Conservation (phyloP, 2,797 vertebrate genomes). For the Yasuhikotakia modesta region DNA sequence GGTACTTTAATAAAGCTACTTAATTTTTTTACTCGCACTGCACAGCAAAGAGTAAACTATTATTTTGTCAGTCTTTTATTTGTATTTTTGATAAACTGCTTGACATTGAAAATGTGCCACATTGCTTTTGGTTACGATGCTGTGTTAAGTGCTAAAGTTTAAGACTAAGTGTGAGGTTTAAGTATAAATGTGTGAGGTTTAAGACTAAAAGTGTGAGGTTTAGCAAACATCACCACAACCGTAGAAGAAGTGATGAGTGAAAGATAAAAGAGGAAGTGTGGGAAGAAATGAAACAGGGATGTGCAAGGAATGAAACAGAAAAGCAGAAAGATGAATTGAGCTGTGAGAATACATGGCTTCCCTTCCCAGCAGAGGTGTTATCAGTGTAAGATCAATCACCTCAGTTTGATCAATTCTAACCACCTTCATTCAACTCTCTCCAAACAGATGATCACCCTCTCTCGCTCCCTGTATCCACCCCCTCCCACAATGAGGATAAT, state of each 20-base stretch:
- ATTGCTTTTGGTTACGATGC: not conserved
- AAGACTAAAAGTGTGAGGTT: not conserved
- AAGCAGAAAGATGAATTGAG: conserved; percentile 36
- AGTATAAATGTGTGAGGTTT: no score
- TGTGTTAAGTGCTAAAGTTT: not conserved
- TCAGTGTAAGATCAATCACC: conserved; percentile 54
- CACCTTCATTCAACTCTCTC: conserved; percentile 69
- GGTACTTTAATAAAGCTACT: no score
- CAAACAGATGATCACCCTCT: conserved; percentile 61
- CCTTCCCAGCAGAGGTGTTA: conserved; percentile 44
- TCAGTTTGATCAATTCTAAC: conserved; percentile 70
- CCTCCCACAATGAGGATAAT: conserved; percentile 18
- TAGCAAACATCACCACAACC: not conserved
- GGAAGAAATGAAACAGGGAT: not conserved
- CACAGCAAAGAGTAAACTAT: no score
- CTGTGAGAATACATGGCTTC: conserved; percentile 30
- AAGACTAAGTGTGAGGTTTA: no score
- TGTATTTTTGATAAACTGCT: not conserved
- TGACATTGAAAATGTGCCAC: not conserved
- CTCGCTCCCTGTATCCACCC: not conserved
- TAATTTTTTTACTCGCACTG: no score
- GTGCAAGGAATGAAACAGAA: not conserved
- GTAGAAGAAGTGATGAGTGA: conserved; percentile 1
- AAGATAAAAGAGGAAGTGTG: not conserved
- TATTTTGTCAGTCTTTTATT: not conserved